Evolutionary conservation across 1,140 invertebrate species (phyloP).

Genomic region (Saccostrea glomerata): DNA sequence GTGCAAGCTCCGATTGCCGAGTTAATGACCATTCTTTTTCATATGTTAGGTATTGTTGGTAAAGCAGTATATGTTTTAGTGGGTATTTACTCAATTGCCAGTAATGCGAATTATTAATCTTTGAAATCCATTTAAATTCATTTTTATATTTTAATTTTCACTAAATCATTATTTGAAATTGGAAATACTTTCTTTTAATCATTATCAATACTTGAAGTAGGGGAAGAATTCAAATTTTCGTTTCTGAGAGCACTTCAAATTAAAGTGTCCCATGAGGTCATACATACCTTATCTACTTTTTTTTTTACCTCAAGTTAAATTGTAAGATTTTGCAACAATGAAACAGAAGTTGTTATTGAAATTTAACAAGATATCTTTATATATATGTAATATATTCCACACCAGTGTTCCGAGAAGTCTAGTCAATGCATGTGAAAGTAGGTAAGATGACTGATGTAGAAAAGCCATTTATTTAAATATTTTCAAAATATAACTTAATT

Average conservation of each 20-base stretch:
- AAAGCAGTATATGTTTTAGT: not conserved
- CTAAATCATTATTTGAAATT: slow-evolving; percentile 22
- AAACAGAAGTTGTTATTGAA: not conserved
- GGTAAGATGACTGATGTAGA: too few relatives aligned
- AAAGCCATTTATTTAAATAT: too few relatives aligned
- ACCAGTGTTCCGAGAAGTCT: not conserved
- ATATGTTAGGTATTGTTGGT: not conserved
- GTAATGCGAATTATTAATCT: slow-evolving; percentile 30
- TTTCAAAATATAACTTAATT: too few relatives aligned
- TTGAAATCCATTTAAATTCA: slow-evolving; percentile 37
- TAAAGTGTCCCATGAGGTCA: not conserved
- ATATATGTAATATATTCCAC: too few relatives aligned
- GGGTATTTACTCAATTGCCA: slow-evolving; percentile 28
- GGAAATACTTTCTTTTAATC: slow-evolving; percentile 26
- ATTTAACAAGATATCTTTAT: not conserved
- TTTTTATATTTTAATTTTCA: slow-evolving; percentile 15
- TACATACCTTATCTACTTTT: not conserved
- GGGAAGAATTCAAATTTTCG: not conserved
- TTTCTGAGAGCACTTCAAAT: slow-evolving; percentile 19
- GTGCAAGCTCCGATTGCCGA: slow-evolving; percentile 12
- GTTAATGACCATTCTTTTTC: not conserved
- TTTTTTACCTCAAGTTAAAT: not conserved
- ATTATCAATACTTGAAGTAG: not conserved
- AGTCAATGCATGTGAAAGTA: not conserved
- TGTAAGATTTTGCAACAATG: not conserved